phyloP scores from a whole-genome alignment of 37 sponge, comb jelly and placozoan species.

The Chondrosia reniformis region DNA sequence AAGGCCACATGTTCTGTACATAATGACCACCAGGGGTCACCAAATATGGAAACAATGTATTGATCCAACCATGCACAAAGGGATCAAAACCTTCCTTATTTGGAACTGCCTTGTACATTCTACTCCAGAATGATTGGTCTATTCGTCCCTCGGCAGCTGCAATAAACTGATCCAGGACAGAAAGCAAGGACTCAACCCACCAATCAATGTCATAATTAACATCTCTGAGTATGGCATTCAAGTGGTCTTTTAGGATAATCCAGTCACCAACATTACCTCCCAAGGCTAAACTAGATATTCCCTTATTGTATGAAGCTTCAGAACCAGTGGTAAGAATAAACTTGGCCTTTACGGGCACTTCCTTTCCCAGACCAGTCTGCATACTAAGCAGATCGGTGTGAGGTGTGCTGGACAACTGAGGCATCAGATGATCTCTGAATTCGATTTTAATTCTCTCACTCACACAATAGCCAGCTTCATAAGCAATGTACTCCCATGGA shows the following conservation, averaged over 20 bases:
- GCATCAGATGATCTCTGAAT: background rate
- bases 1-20: slow-evolving; percentile 14
- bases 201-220: slow-evolving; percentile 16
- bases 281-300: background rate
- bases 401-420: background rate
- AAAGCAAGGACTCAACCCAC: slow-evolving; percentile 8
- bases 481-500: background rate
- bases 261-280: background rate
- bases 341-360: background rate
- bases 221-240: background rate
- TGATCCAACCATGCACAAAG: slow-evolving; percentile 21
- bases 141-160: background rate
- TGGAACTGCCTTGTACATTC: slow-evolving; percentile 5
- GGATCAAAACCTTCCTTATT: background rate
- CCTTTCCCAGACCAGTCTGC: background rate
- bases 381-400: background rate
- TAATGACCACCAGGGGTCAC: background rate
- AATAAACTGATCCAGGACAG: slow-evolving; percentile 18
- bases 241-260: background rate
- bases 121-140: slow-evolving; percentile 10
- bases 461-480: background rate
- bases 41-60: slow-evolving; percentile 9
- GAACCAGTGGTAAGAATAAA: background rate
- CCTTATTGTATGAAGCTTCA: too few relatives aligned
- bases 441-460: background rate